Evolutionary conservation across 2,797 vertebrate species (phyloP).

Genomic region (Phalanger gymnotis): DNA sequence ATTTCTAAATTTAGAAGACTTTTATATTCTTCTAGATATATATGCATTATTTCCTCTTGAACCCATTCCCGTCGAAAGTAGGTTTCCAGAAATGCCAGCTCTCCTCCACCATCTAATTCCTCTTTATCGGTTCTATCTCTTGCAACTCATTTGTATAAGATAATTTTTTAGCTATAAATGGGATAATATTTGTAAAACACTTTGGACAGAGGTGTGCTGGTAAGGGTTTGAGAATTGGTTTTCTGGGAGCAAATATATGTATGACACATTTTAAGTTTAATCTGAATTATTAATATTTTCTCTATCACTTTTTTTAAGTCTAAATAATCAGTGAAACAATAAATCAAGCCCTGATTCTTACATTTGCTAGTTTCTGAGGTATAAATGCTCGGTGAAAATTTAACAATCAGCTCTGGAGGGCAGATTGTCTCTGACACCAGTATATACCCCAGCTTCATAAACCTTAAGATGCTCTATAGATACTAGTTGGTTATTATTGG

Average conservation of each 20-base stretch:
- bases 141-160: no score
- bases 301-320: not conserved
- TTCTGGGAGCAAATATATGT: not conserved
- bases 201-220: not conserved
- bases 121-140: no score
- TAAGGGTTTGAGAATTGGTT: not conserved
- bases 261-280: not conserved
- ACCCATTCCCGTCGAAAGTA: no score
- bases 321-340: not conserved
- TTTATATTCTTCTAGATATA: no score
- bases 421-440: not conserved
- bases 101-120: no score
- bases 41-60: no score
- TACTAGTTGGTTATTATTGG: not conserved
- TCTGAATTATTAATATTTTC: not conserved
- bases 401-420: not conserved
- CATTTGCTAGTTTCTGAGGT: not conserved
- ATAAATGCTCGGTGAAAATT: not conserved
- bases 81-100: no score
- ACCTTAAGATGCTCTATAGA: not conserved
- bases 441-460: not conserved
- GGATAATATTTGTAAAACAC: not conserved
- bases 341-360: not conserved
- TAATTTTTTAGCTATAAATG: not conserved
- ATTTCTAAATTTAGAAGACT: no score